Conservation (phyloP, 2,888 invertebrate species). For the Trichogramma dendrolimi region DNA sequence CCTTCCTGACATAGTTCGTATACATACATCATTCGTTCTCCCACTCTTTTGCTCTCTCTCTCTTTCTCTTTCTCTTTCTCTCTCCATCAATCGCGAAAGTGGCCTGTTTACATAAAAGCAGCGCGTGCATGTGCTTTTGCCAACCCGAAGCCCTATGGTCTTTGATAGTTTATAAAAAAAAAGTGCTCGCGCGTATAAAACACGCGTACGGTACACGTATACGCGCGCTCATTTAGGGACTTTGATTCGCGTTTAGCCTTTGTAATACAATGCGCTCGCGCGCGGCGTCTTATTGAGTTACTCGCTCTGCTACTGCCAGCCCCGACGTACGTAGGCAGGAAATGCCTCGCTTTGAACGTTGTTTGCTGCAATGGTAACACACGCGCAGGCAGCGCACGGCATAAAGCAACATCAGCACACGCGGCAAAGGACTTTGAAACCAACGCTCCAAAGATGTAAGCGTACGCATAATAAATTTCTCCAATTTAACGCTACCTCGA, state of each 20-base stretch:
- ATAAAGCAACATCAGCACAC: too few species aligned
- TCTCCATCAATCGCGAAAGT: conserved; percentile 27
- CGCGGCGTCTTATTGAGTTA: conserved; percentile 22
- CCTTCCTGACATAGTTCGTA: too few species aligned
- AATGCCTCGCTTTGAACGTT: conserved; percentile 9
- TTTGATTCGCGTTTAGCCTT: conserved; percentile 43
- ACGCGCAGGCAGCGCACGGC: too few species aligned
- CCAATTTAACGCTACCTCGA: too few species aligned
- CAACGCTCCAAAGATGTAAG: too few species aligned
- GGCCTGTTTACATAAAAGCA: conserved; percentile 9
- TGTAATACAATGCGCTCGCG: conserved; percentile 36
- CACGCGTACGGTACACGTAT: background rate
- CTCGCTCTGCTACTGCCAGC: conserved; percentile 1
- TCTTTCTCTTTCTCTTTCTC: conserved; percentile 25
- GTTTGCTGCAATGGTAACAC: too few species aligned
- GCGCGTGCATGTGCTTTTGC: conserved; percentile 17
- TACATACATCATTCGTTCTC: too few species aligned
- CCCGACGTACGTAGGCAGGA: conserved; percentile 3
- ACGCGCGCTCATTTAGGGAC: conserved; percentile 38
- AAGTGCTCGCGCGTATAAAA: too few species aligned
- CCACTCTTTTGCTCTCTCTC: conserved; percentile 13
- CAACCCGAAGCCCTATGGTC: background rate
- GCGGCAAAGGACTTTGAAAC: too few species aligned
- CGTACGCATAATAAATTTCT: too few species aligned
- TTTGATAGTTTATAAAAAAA: too few species aligned